Base-by-base conservation (phyloP, 2,797 vertebrate genomes). In the Pseudomugil tenellus region DNA sequence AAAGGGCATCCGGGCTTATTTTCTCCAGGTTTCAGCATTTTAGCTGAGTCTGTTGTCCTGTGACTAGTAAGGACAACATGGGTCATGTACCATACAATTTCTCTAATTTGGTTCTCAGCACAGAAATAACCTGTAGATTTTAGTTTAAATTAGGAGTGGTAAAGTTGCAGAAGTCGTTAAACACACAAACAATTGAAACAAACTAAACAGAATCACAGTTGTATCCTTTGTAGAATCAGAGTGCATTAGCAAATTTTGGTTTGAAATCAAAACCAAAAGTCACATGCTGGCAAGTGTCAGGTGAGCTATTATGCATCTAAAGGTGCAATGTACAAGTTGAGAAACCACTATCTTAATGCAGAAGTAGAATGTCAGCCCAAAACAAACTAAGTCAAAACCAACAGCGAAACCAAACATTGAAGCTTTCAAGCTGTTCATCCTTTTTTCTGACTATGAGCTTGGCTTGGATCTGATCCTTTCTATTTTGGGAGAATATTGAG, bases 1-100 rank as follows among this genome's bases (percentile, higher is more conserved):
- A 86, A 58, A 83, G 86, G 81, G 86, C 76, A 84, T 56, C 31
- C n/a, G n/a, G 54, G 41, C 66, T 70, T 29, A 59, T 60, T 75
- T 74, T 84, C 63, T 81, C 69, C 72, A 80, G 35, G 76, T 62
- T 60, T 19, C 66, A 77, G 78, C 71, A 51, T 66, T 77, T 68
- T 37, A 59, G 43, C 49, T 57, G 25, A 71, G 23, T 37, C 13
- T 83, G 62, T 11, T 63, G 37, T 31, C 32, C n/a, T 66, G 52
- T 49, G 28, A 23, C 72, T 65, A 54, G 31, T 32, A 55, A 56
- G 63, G 37, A 68, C 54, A 58, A 17, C 2, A 16, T 6, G 25
- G 52, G 55, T 49, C 28, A 11, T 41, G 37, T 7, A 23, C 28
- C 62, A 19, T 14, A 10, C 5, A 14, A 32, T 21, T 29, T 56